These are phyloP conservation scores for Enteromius trimaculatus DNA, from an alignment of 2,797 vertebrate species.

Conservation along the genomic window DNA sequence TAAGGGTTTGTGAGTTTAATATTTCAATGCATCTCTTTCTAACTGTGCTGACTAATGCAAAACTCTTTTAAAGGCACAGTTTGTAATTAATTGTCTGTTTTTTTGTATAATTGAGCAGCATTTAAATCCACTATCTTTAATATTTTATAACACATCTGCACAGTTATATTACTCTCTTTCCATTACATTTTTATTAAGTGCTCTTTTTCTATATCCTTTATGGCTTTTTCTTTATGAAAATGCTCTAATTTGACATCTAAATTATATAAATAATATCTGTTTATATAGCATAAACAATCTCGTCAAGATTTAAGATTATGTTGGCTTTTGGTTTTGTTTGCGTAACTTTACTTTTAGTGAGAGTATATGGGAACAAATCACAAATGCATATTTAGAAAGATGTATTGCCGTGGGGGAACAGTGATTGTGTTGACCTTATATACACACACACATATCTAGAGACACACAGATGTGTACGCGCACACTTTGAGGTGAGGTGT, in stretches of 20 bases:
- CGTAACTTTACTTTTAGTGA: not conserved
- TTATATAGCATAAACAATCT: not conserved
- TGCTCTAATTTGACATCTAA: not conserved
- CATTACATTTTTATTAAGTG: not conserved
- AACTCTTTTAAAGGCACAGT: slow-evolving; percentile 39
- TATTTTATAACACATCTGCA: not conserved
- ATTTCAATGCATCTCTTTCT: not conserved
- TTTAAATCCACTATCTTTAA: slow-evolving; percentile 13
- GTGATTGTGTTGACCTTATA: slow-evolving; percentile 25
- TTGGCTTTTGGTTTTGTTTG: not conserved
- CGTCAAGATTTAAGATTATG: not conserved
- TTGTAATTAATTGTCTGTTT: not conserved
- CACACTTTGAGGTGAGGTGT: slow-evolving; percentile 40
- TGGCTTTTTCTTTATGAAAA: slow-evolving; percentile 25
- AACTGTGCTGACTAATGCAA: slow-evolving; percentile 21
- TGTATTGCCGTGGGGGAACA: not conserved
- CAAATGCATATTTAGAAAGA: not conserved
- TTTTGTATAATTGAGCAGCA: not conserved
- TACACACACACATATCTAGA: not conserved
- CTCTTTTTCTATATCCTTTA: slow-evolving; percentile 11
- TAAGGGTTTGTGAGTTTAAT: not conserved
- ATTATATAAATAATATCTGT: not conserved
- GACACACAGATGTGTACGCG: not conserved
- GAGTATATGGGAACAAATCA: not conserved
- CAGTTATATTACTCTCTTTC: slow-evolving; percentile 16